Conservation (phyloP, 2,888 invertebrate genomes). For the Heliconius cydno region DNA sequence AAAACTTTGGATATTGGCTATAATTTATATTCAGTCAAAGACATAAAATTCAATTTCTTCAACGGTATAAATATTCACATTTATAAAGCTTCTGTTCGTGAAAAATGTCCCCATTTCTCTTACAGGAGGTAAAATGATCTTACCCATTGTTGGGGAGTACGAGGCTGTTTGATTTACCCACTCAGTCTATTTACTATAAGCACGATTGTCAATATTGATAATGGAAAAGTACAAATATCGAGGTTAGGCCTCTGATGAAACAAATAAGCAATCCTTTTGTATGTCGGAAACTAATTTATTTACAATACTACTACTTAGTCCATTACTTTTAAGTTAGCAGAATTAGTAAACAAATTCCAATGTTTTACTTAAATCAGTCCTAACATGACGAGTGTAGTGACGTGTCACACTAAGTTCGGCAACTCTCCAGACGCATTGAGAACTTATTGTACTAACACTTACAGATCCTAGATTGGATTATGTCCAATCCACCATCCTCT, state of each 20-base stretch:
- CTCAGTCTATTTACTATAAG: slow-evolving; percentile 62
- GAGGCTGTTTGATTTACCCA: slow-evolving; percentile 61
- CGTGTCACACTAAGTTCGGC: slow-evolving; percentile 36
- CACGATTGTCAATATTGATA: slow-evolving; percentile 58
- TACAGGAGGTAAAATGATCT: slow-evolving; percentile 64
- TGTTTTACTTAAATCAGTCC: background rate
- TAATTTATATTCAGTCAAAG: slow-evolving; percentile 51
- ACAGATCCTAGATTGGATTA: slow-evolving; percentile 54
- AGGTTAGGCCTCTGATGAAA: slow-evolving; percentile 40
- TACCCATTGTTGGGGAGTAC: slow-evolving; percentile 65
- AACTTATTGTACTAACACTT: slow-evolving; percentile 52
- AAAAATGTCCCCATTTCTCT: slow-evolving; percentile 67
- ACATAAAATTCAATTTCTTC: slow-evolving; percentile 59
- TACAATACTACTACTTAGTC: no score
- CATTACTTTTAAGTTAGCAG: background rate
- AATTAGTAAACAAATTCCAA: slow-evolving; percentile 1
- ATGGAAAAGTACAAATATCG: slow-evolving; percentile 38
- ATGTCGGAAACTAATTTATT: background rate
- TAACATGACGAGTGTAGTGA: slow-evolving; percentile 15
- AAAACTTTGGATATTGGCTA: slow-evolving; percentile 24
- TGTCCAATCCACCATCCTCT: slow-evolving; percentile 53
- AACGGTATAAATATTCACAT: slow-evolving; percentile 39
- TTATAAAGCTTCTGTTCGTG: slow-evolving; percentile 44
- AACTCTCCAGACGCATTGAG: slow-evolving; percentile 56
- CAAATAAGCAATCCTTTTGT: slow-evolving; percentile 39